Evolutionary conservation across 2,113 vertebrate species (phyloP), one percentile per base, ranked within the genome.

Genomic region (Papio anubis): DNA sequence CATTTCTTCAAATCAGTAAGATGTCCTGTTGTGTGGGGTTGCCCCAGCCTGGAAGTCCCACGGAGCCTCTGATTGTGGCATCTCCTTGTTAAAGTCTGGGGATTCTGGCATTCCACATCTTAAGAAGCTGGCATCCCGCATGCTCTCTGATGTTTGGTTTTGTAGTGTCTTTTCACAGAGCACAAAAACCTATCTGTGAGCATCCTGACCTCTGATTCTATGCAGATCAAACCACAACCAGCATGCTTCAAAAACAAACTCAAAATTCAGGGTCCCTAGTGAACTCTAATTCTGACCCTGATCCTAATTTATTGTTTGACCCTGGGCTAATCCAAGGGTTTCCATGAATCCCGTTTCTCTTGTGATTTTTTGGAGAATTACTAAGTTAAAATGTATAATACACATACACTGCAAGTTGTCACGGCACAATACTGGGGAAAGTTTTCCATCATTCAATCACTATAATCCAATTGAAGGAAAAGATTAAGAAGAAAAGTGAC

Each of bases 1-100:
- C 96, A 80, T 93, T 92, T 97, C 96, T 98, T 98, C 95, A 97
- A 97, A 98, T 97, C 97, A 97, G 92, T 5, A 35, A 96, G 96
- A 87, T 12, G 1, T 88, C 97, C 96, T 64, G 86, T 84, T 61
- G 97, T 82, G 96, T 4, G 7, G n/a, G n/a, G 75, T 66, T 50
- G 12, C 52, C 18, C 55, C 59, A 50, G 83, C 16, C 35, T 40
- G 25, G 57, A 40, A 87, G 87, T 68, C 92, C 90, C 32, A 52
- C 0, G 8, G 87, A 82, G 93, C 57, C 45, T 80, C 90, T 78
- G 73, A 70, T 78, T 70, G 68, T 8, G 25, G 52, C 73, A 59
- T 55, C 68, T 64, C 52, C 88, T 90, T 72, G 93, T 96, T 64
- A 68, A 57, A 87, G 75, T 59, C 93, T 43, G 0, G 3, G 81